Conservation (phyloP, 1,140 invertebrate genomes). For the Steinernema feltiae region DNA sequence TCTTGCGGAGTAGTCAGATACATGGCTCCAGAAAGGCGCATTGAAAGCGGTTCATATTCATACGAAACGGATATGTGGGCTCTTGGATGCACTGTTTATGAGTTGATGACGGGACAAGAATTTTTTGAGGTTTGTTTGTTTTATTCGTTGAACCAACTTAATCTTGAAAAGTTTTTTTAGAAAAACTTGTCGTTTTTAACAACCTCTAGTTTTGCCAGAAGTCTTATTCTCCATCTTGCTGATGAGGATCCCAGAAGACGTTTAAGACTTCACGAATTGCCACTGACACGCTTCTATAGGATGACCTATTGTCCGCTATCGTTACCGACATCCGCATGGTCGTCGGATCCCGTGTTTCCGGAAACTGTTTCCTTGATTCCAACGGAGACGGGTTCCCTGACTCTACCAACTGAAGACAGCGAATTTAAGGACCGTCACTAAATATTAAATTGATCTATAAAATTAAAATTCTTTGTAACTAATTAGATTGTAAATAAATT, state of each 20-base stretch:
- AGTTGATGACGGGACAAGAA: background rate
- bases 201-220: background rate
- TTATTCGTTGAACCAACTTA: background rate
- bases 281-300: background rate
- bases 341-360: background rate
- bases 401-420: too few species aligned
- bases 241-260: background rate
- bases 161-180: background rate
- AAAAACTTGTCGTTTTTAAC: background rate
- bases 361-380: too few species aligned
- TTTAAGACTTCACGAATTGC: background rate
- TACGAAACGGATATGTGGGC: conserved; percentile 95
- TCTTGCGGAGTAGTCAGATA: background rate
- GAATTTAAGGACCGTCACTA: too few species aligned
- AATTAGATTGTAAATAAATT: too few species aligned
- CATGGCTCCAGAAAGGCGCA: conserved; percentile 72
- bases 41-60: conserved; percentile 84
- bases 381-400: too few species aligned
- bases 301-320: background rate
- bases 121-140: background rate
- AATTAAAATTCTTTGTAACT: too few species aligned
- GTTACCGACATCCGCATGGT: background rate
- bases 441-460: too few species aligned
- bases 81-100: conserved; percentile 71
- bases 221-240: background rate